These are phyloP conservation scores for Xenopus laevis DNA, from an alignment of 2,113 vertebrate genomes.

Conservation along the genomic window DNA sequence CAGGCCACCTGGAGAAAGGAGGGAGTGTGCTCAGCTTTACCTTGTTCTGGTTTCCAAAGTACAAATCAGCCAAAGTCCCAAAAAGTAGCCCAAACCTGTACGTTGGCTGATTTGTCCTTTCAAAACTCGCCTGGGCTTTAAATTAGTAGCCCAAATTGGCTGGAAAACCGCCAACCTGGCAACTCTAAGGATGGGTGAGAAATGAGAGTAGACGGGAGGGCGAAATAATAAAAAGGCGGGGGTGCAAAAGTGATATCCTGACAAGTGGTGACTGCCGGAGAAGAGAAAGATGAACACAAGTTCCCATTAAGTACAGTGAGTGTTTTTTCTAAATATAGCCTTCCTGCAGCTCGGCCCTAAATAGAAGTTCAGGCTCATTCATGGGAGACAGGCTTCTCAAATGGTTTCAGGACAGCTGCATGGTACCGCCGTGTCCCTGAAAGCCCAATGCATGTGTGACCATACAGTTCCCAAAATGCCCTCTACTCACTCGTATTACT, in stretches of 20 bases:
- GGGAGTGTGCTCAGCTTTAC: too few species aligned
- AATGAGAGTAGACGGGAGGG: background rate
- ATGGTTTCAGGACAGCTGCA: background rate
- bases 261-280: background rate
- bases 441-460: background rate
- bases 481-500: too few species aligned
- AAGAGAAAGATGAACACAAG: background rate
- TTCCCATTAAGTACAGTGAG: conserved; percentile 1
- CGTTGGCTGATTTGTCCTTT: too few species aligned
- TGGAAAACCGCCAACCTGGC: too few species aligned
- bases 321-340: conserved; percentile 32
- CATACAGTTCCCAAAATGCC: too few species aligned
- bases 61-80: too few species aligned
- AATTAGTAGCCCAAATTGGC: too few species aligned
- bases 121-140: too few species aligned
- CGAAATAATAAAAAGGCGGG: conserved; percentile 6
- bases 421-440: background rate
- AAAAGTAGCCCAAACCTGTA: too few species aligned
- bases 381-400: background rate
- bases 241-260: background rate
- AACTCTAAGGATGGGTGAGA: background rate
- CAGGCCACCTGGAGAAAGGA: too few species aligned
- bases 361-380: conserved; percentile 15
- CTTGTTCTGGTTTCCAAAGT: too few species aligned
- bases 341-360: background rate